Evolutionary conservation across 1,140 invertebrate genomes (phyloP).

Genomic region (Drosophila setifemur): DNA sequence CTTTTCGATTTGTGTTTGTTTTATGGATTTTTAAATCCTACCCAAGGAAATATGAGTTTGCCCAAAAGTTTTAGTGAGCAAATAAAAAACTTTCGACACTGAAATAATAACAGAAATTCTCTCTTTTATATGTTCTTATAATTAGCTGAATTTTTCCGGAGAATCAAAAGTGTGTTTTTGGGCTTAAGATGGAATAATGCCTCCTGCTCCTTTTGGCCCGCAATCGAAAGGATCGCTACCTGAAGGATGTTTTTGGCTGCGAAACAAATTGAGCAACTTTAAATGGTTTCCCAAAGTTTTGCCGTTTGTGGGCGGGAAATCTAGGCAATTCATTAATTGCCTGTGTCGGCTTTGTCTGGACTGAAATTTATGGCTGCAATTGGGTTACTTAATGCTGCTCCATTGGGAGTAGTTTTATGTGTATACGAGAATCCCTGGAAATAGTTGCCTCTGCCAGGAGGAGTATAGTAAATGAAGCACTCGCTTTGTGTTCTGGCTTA

Average conservation of each 20-base stretch:
- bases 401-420: constrained; percentile 11
- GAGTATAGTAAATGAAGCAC: constrained; percentile 13
- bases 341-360: constrained; percentile 45
- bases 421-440: background rate
- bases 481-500: constrained; percentile 24
- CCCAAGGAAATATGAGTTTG: background rate
- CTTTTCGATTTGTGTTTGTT: background rate
- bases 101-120: constrained; percentile 28
- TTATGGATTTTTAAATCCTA: constrained; percentile 1
- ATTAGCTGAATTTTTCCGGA: constrained; percentile 28
- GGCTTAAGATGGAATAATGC: constrained; percentile 33
- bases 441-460: background rate
- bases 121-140: constrained; percentile 30
- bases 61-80: constrained; percentile 7
- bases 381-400: constrained; percentile 40
- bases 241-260: constrained; percentile 14
- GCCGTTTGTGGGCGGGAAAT: constrained; percentile 21
- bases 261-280: constrained; percentile 39
- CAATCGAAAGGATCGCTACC: background rate
- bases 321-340: constrained; percentile 39
- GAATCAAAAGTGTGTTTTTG: constrained; percentile 10
- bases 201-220: constrained; percentile 1
- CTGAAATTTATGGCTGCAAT: constrained; percentile 48
- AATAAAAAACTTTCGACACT: constrained; percentile 28
- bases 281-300: constrained; percentile 46